Base-by-base conservation (phyloP, 64 coral and sea anemone genomes). In the Montipora foliosa region DNA sequence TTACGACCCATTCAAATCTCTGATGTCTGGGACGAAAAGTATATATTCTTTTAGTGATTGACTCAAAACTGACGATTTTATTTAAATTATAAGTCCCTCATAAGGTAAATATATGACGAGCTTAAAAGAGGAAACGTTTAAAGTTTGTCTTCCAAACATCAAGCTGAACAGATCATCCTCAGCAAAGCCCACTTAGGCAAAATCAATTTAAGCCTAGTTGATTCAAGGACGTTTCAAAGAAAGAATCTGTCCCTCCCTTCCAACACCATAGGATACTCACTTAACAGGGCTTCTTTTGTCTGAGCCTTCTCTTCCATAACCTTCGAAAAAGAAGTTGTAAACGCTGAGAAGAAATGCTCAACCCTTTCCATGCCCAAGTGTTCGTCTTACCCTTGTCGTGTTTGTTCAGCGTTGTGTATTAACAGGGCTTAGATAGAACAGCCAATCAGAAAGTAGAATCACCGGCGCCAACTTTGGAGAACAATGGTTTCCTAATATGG, bases 251-350 rank as follows among this genome's bases (percentile, higher is more conserved):
- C 0, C 50, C 29, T 4, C 48, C 67, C 68, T 82, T 22, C 14
- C 47, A 3, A 17, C 5, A 61, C 78, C 80, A 70, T 14, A n/a
- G 49, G 29, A 81, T 78, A 4, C 95, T 92, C 84, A 77, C 95
- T 87, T 94, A 83, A 92, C n/a, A n/a, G n/a, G 93, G 44, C 75
- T 94, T 94, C 89, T 97, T 49, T 97, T 97, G 67, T 97, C 95
- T 37, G 77, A 76, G n/a, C n/a, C 78, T 90, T 91, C 44, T 97
- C 95, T 60, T 97, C 95, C 95, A 97, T 97, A 87, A 77, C 74
- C 60, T 55, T 13, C 52, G 20, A 22, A 79, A 87, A 67, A 84
- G 44, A 84, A 8, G 81, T 60, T 68, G 15, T 15, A 67, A 44
- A 67, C n/a, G 59, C n/a, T 67, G 60, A 84, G 37, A 47, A 84